Conservation (phyloP, 2,113 vertebrate species). For the Nanger granti region DNA sequence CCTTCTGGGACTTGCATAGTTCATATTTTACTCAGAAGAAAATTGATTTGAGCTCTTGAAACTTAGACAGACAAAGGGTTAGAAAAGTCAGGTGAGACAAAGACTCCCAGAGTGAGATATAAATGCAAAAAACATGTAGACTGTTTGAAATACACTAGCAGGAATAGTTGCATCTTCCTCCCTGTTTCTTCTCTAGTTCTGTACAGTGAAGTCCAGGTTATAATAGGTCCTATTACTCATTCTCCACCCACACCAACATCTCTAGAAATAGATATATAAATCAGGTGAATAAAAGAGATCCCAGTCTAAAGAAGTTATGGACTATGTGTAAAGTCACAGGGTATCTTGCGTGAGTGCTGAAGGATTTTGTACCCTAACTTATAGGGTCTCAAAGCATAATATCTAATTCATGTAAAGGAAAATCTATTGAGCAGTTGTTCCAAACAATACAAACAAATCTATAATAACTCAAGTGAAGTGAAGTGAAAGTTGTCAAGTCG, state of each 20-base stretch:
- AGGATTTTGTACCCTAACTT: background rate
- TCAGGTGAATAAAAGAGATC: background rate
- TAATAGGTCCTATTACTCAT: background rate
- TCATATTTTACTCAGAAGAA: background rate
- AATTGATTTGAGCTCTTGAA: background rate
- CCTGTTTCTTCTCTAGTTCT: background rate
- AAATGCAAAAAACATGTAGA: background rate
- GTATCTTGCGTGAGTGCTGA: background rate
- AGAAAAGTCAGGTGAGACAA: background rate
- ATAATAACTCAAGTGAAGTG: background rate
- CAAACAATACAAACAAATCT: background rate
- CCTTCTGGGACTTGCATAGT: background rate
- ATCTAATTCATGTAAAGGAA: background rate
- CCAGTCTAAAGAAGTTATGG: background rate
- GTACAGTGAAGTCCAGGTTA: background rate
- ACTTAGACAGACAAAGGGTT: background rate
- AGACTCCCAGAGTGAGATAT: background rate
- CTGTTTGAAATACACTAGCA: background rate
- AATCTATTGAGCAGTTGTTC: background rate
- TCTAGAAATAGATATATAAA: background rate
- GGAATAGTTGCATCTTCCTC: background rate
- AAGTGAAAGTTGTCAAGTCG: background rate
- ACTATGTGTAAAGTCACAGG: background rate
- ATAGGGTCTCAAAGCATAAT: background rate
- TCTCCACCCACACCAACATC: background rate